phyloP scores from a whole-genome alignment of 2,113 vertebrate species.

The Notarius quadriscutis region DNA sequence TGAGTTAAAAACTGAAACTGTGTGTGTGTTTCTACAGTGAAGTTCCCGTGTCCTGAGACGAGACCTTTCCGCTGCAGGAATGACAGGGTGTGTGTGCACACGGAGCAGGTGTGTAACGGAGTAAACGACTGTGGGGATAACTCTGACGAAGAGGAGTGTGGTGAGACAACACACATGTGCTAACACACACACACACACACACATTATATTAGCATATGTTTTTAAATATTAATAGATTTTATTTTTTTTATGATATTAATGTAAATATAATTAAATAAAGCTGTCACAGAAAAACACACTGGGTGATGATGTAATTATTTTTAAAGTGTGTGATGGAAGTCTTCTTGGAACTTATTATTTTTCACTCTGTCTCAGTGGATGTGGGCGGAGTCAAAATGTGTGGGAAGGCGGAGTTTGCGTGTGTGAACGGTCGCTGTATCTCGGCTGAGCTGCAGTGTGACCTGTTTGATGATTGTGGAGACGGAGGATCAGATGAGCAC shows the following conservation, averaged over 20 bases:
- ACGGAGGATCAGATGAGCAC: constrained; percentile 80
- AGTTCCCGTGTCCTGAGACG: constrained; percentile 79
- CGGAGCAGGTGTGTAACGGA: constrained; percentile 77
- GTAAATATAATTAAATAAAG: neutral
- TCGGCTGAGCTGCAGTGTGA: constrained; percentile 80
- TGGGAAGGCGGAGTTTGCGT: constrained; percentile 83
- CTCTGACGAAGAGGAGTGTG: constrained; percentile 81
- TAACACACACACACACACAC: constrained; percentile 1
- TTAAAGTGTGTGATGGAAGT: neutral
- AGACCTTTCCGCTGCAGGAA: constrained; percentile 79
- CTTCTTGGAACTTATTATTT: neutral
- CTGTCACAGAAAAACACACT: neutral
- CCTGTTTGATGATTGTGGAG: constrained; percentile 83
- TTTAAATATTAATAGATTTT: neutral
- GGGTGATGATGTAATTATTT: neutral
- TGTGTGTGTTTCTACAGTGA: constrained; percentile 64
- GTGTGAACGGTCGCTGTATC: constrained; percentile 78
- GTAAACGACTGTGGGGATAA: constrained; percentile 83
- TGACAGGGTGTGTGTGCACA: constrained; percentile 76
- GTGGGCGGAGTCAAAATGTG: constrained; percentile 72
- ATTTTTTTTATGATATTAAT: neutral
- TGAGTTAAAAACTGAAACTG: neutral
- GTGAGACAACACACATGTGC: constrained; percentile 54
- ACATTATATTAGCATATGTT: neutral
- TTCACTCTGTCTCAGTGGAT: constrained; percentile 62